Conservation (phyloP, 2,888 invertebrate species). For the Stenurella melanura region DNA sequence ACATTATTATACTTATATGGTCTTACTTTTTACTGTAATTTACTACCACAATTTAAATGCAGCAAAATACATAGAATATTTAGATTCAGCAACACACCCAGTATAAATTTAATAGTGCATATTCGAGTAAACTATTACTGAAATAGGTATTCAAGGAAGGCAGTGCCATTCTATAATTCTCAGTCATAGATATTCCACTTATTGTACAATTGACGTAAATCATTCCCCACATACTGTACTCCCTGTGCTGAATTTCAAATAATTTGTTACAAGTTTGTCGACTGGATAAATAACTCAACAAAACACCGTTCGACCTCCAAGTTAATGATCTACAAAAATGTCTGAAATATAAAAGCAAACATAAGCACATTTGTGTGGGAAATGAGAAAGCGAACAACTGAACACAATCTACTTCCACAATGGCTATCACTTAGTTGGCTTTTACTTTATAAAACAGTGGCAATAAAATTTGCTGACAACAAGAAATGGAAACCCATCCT, state of each 20-base stretch:
- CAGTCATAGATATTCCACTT: too few species aligned
- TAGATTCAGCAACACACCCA: too few species aligned
- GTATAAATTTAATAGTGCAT: too few species aligned
- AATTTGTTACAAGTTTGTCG: background rate
- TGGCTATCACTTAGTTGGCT: conserved; percentile 36
- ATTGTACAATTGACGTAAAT: background rate
- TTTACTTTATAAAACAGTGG: conserved; percentile 55
- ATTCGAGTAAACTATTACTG: too few species aligned
- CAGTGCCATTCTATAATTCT: too few species aligned
- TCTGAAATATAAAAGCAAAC: conserved; percentile 5
- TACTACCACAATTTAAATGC: too few species aligned
- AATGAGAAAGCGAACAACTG: conserved; percentile 26
- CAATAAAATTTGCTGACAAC: conserved; percentile 59
- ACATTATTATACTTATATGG: too few species aligned
- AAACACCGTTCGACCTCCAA: background rate
- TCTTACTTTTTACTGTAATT: too few species aligned
- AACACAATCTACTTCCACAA: conserved; percentile 36
- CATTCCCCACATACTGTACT: background rate
- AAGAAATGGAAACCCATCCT: conserved; percentile 58
- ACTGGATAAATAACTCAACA: background rate
- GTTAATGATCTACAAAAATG: conserved; percentile 11
- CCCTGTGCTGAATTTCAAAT: background rate
- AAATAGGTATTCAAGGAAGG: too few species aligned
- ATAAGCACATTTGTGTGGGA: conserved; percentile 6
- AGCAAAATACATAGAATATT: too few species aligned